Percentiles rank a stretch among this genome's conserved stretches.
Evolutionary conservation across 2,797 vertebrate species (phyloP).

Genomic region (Nyctalus aviator): DNA sequence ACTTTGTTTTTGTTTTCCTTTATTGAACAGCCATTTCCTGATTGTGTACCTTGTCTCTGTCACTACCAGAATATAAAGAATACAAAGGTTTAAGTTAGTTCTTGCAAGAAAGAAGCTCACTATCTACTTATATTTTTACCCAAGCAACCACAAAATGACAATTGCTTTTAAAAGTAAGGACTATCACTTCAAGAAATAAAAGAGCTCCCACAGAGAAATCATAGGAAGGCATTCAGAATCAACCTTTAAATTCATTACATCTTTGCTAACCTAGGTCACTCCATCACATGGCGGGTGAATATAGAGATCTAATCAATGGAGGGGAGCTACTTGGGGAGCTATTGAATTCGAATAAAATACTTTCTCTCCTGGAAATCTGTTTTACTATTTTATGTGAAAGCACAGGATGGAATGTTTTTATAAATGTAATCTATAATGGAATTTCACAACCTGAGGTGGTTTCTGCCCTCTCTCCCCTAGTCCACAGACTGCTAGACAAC

Average conservation of each 20-base stretch:
- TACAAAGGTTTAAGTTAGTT: not conserved
- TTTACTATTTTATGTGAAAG: not conserved
- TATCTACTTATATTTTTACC: not conserved
- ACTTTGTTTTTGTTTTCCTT: not conserved
- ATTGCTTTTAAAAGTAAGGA: not conserved
- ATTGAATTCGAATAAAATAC: not conserved
- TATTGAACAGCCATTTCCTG: not conserved
- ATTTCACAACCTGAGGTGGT: not conserved
- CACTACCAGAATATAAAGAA: not conserved
- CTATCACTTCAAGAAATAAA: slow-evolving; percentile 9
- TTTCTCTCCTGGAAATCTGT: not conserved
- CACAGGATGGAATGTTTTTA: not conserved
- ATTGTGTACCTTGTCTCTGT: not conserved
- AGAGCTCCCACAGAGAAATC: not conserved
- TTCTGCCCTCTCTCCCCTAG: not conserved
- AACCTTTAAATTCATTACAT: not conserved
- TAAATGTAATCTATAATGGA: not conserved
- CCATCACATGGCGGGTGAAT: not conserved
- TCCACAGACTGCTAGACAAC: not conserved
- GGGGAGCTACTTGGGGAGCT: not conserved
- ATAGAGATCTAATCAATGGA: not conserved
- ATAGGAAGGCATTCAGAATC: not conserved
- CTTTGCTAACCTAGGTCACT: not conserved
- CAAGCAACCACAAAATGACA: not conserved
- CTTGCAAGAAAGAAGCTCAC: not conserved